A percentile compares a stretch with the other conserved stretches of the same genome.
Conservation (phyloP, 2,113 vertebrate species). For the Anthoscopus minutus region DNA sequence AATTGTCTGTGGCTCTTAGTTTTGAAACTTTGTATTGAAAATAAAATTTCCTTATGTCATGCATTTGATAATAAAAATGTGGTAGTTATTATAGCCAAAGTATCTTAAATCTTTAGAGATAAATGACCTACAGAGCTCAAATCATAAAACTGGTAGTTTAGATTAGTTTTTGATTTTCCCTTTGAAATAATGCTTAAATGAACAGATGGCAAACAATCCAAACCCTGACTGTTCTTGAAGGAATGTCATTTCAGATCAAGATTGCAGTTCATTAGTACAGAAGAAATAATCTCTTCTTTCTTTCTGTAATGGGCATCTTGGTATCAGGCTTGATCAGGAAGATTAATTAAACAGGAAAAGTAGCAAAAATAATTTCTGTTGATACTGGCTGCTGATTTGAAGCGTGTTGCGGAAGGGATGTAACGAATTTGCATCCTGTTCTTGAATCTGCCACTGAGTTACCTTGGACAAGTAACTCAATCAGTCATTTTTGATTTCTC, state of each 20-base stretch:
- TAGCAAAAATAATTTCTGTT: neutral
- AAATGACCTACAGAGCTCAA: conserved; percentile 25
- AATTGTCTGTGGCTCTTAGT: neutral
- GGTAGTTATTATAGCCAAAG: neutral
- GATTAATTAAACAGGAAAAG: neutral
- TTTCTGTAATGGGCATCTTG: neutral
- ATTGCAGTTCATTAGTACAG: neutral
- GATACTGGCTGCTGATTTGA: neutral
- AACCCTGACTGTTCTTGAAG: neutral
- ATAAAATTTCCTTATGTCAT: neutral
- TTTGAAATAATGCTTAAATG: conserved; percentile 12
- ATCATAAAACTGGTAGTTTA: conserved; percentile 16
- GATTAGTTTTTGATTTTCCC: neutral
- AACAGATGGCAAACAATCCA: conserved; percentile 38
- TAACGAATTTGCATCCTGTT: neutral
- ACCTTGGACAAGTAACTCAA: neutral
- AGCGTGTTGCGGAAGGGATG: neutral
- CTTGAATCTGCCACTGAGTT: neutral
- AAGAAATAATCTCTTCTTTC: conserved; percentile 26
- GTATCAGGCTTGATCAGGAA: neutral
- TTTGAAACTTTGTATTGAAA: neutral
- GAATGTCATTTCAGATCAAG: conserved; percentile 32
- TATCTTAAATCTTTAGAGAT: neutral
- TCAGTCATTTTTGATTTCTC: neutral
- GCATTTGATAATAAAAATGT: neutral